Evolutionary conservation across 2,888 invertebrate species (phyloP).

Genomic region (Aleiodes alternator): DNA sequence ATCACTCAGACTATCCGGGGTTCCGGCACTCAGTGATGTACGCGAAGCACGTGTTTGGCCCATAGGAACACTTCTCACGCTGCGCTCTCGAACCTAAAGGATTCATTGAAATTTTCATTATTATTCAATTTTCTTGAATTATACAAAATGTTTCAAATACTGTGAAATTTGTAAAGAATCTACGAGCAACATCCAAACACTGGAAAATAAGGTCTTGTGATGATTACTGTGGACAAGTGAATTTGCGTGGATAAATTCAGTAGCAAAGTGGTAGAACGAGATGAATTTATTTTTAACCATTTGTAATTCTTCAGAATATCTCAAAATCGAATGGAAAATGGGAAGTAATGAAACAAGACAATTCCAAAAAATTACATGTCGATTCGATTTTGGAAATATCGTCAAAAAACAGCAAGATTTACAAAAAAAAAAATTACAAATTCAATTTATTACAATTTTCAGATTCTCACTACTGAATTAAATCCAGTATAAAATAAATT

Average conservation of each 20-base stretch:
- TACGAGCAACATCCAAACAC: conserved; percentile 30
- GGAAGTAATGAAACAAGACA: too few species aligned
- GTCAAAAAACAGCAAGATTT: not conserved
- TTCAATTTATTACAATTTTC: too few species aligned
- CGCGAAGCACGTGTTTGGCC: conserved; percentile 83
- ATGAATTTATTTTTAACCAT: conserved; percentile 2
- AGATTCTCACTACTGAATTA: not conserved
- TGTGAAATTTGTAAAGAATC: not conserved
- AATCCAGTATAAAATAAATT: too few species aligned
- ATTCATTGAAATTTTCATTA: conserved; percentile 4
- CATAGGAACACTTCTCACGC: conserved; percentile 94
- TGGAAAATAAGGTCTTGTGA: conserved; percentile 34
- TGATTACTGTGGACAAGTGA: conserved; percentile 16
- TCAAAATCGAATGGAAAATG: too few species aligned
- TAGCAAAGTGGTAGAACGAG: not conserved
- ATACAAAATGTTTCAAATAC: not conserved
- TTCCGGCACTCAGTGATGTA: conserved; percentile 89
- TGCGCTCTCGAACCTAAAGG: conserved; percentile 92
- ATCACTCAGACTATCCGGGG: conserved; percentile 92
- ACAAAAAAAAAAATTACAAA: too few species aligned
- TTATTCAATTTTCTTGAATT: not conserved
- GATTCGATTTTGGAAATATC: too few species aligned
- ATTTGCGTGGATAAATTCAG: conserved; percentile 24
- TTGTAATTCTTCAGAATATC: not conserved
- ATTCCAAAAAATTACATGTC: too few species aligned